Evolutionary conservation across 2,113 vertebrate species (phyloP), one percentile per base, ranked within the genome.

Genomic region (Parotia lawesii): DNA sequence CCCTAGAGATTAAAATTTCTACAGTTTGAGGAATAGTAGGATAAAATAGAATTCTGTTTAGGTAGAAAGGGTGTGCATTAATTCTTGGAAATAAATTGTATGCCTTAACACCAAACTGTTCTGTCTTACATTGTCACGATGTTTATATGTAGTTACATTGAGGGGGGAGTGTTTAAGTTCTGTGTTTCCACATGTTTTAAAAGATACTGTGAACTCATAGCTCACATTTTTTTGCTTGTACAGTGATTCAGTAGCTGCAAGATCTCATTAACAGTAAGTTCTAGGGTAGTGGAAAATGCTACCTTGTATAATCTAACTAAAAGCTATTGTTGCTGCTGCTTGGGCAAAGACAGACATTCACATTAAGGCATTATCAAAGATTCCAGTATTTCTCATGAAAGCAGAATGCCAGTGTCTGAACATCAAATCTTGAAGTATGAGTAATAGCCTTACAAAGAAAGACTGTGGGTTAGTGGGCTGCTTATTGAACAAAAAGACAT

Each of bases 341-440:
- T 61, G 62, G 40, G 50, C 50, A 50, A 53, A 93, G 53, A 38
- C 53, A 62, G 66, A 37, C 54, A 6, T 57, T 93, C 61, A 45
- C 61, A 38, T 73, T n/a, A 69, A 22, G 29, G 71, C 87, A 29
- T 82, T 91, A 75, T 87, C 85, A 94, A 76, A 85, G 90, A 66
- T 91, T 61, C 87, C 87, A 89, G 74, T 93, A 78, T 93, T 85
- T 93, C 64, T 81, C 48, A 35, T 89, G 85, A 91, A 93, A 85
- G 62, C 87, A 79, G 87, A 79, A 87, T 90, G 81, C 27, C 60
- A 81, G 7, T 72, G 62, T 65, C 66, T 89, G 79, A 91, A 72
- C 62, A 38, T 66, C 51, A 38, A 6, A 35, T 80, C 82, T 79
- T 76, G 71, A 93, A 70, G 82, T 48, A 74, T 89, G 78, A 87